Base-by-base conservation (phyloP, 2,113 vertebrate genomes). In the Dicerorhinus sumatrensis region DNA sequence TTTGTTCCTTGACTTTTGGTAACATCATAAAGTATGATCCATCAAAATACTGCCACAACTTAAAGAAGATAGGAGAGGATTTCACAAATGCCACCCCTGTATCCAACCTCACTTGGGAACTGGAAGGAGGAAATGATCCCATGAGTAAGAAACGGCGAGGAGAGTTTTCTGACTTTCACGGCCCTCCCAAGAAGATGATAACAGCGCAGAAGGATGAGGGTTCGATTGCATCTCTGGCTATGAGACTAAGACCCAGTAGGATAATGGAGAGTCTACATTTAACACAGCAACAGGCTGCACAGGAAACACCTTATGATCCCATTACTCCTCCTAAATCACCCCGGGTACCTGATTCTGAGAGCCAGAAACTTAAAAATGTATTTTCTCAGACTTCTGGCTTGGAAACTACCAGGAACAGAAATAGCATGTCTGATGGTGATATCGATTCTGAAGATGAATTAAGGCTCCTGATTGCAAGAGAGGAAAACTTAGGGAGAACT, bases 11-110 rank as follows among this genome's bases (percentile, higher is more conserved):
- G 98, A 99, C 98, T 98, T 29, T n/a, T 70, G 8, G 36, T 67
- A 96, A 99, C 98, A 91, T 99, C 25, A 82, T 99, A 77, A 99
- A 99, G 94, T 99, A 99, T 36, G 99, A 99, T 98, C 99, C 99
- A 4, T 99, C 99, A 3, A 99, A 99, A 95, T 99, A 99, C 70
- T 99, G 99, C 98, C 99, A 99, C 96, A 99, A 99, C 98, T 99
- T 99, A 84, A 99, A 99, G 97, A 99, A 97, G 96, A 98, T 99
- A 97, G 98, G 99, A 48, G 84, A 97, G 25, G 97, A 98, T 69
- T 72, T 97, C 51, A 75, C 94, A 3, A 60, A 94, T 1, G n/a
- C 56, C 10, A 98, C 98, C 11, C 99, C 99, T 0, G 92, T 99
- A 58, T 97, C 98, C 0, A 83, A 98, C 93, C 99, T 99, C 56